Evolutionary conservation across 64 coral and sea anemone genomes (phyloP).

Genomic region (Pocillopora verrucosa): DNA sequence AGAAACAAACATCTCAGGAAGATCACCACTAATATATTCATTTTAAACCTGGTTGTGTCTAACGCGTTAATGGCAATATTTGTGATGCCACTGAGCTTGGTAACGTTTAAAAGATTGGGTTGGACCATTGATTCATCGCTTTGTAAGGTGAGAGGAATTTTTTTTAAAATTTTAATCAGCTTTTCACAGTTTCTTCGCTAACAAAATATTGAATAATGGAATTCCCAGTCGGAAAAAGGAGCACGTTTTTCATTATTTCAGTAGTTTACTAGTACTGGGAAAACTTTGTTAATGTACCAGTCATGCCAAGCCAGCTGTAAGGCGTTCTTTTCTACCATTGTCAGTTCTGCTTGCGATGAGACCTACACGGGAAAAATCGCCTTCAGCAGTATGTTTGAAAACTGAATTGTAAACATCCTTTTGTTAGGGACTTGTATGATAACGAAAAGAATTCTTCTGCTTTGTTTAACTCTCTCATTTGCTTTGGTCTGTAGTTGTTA

Average conservation of each 20-base stretch:
- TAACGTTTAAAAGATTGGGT: constrained; percentile 25
- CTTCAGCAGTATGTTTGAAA: not conserved
- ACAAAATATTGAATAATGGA: not conserved
- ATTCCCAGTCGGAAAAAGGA: not conserved
- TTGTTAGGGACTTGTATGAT: not conserved
- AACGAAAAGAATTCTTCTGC: not conserved
- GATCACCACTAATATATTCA: constrained; percentile 83
- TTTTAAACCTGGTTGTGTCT: constrained; percentile 82
- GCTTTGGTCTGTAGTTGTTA: not conserved
- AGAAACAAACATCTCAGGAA: constrained; percentile 56
- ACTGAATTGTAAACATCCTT: not conserved
- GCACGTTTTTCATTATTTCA: not conserved
- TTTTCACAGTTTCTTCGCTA: not conserved
- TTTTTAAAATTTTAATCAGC: not conserved
- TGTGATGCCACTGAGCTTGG: constrained; percentile 75
- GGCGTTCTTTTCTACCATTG: too few relatives aligned
- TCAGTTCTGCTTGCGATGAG: too few relatives aligned
- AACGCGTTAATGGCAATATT: constrained; percentile 70
- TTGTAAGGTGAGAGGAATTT: constrained; percentile 67
- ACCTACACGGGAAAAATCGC: not conserved
- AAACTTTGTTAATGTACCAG: too few relatives aligned
- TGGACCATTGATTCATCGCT: constrained; percentile 70
- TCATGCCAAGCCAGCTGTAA: too few relatives aligned
- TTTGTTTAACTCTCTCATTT: not conserved
- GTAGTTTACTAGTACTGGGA: not conserved